Percentiles rank a stretch among this genome's conserved stretches.
These are phyloP conservation scores for Notothenia coriiceps DNA, from an alignment of 2,113 vertebrate species.

Conservation along the genomic window DNA sequence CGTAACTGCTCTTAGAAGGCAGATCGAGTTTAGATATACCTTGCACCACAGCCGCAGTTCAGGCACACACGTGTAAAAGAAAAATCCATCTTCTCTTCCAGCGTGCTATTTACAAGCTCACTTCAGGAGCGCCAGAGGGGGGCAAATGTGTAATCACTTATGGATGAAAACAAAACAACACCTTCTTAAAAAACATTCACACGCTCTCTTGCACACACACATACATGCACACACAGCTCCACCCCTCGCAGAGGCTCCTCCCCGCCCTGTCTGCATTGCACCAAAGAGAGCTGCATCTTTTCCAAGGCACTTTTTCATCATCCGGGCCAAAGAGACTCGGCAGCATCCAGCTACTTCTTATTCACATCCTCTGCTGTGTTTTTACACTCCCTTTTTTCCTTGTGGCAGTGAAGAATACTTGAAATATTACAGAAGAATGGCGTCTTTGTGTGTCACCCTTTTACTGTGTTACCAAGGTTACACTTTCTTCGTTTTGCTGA, in stretches of 20 bases:
- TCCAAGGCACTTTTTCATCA: constrained; percentile 50
- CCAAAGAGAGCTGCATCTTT: constrained; percentile 78
- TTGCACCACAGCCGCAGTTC: not conserved
- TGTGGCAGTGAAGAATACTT: not conserved
- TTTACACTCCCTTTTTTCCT: not conserved
- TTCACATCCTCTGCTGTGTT: constrained; percentile 16
- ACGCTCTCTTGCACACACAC: constrained; percentile 8
- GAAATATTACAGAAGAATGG: not conserved
- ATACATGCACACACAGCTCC: constrained; percentile 46
- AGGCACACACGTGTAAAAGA: not conserved
- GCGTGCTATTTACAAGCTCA: constrained; percentile 49
- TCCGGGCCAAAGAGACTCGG: constrained; percentile 32
- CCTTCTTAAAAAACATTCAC: constrained; percentile 27
- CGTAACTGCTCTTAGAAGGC: constrained; percentile 49
- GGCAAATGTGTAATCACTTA: constrained; percentile 36
- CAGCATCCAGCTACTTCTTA: constrained; percentile 56
- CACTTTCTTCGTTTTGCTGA: constrained; percentile 19
- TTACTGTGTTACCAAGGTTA: constrained; percentile 34
- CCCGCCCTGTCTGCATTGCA: constrained; percentile 79
- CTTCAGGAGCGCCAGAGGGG: not conserved
- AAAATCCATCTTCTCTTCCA: constrained; percentile 14
- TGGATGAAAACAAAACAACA: constrained; percentile 49
- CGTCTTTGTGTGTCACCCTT: not conserved
- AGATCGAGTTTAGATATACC: constrained; percentile 26
- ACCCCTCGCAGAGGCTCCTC: constrained; percentile 61